These are phyloP conservation scores for Syrrhaptes paradoxus DNA, from an alignment of 2,113 vertebrate genomes.

Conservation along the genomic window DNA sequence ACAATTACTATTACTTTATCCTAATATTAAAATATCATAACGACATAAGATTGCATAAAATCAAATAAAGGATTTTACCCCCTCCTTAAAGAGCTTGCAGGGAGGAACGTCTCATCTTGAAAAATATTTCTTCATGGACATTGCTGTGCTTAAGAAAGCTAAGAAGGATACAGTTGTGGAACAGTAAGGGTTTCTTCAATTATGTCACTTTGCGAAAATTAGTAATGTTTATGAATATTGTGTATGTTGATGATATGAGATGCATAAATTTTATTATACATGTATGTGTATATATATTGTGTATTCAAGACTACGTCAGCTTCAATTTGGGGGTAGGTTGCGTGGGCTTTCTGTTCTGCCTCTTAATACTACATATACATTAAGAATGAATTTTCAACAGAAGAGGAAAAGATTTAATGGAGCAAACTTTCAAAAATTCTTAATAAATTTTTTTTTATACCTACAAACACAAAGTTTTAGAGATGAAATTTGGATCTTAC, in stretches of 20 bases:
- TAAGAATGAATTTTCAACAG: neutral
- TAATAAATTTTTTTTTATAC: neutral
- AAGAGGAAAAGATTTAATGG: neutral
- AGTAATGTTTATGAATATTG: neutral
- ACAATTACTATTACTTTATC: conserved; percentile 7
- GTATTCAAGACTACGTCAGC: neutral
- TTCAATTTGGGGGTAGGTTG: neutral
- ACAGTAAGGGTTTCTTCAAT: neutral
- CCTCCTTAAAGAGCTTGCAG: neutral
- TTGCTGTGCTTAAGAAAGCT: neutral
- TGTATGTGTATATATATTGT: neutral
- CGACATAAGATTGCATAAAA: neutral
- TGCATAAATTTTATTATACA: neutral
- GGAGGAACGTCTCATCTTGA: neutral
- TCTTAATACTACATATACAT: neutral
- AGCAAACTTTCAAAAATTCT: neutral
- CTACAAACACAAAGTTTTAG: neutral
- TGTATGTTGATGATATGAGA: neutral
- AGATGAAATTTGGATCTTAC: neutral
- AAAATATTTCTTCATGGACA: neutral
- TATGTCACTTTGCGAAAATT: neutral
- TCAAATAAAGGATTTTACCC: conserved; percentile 29
- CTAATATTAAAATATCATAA: conserved; percentile 26
- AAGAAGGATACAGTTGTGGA: neutral
- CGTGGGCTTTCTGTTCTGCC: neutral